phyloP scores from a whole-genome alignment of 2,797 vertebrate genomes.

The Pteropus rufus region DNA sequence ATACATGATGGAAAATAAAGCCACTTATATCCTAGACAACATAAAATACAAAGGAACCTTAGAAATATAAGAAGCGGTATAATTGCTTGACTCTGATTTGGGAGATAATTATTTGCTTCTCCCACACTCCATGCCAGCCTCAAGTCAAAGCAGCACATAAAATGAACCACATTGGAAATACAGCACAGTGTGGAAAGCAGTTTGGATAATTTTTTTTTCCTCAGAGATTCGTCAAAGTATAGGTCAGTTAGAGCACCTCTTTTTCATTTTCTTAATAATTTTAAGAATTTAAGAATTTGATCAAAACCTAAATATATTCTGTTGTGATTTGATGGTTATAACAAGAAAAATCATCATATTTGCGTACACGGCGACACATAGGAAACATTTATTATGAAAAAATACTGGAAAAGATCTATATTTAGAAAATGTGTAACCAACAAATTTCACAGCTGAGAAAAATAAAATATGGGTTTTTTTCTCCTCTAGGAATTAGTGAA shows the following conservation, averaged over 20 bases:
- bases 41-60: background rate
- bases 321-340: background rate
- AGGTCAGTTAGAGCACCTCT: background rate
- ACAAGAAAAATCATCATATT: background rate
- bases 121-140: too few relatives aligned
- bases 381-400: background rate
- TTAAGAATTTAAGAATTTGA: background rate
- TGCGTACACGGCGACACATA: background rate
- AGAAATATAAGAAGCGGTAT: background rate
- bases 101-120: background rate
- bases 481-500: background rate
- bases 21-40: background rate
- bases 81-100: background rate
- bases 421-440: slow-evolving; percentile 13
- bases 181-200: background rate
- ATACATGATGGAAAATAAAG: background rate
- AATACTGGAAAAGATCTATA: background rate
- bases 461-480: background rate
- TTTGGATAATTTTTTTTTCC: background rate
- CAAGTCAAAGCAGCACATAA: background rate
- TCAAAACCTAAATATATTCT: background rate
- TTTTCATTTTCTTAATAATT: background rate
- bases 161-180: background rate
- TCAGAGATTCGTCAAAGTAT: background rate
- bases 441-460: slow-evolving; percentile 19